Evolutionary conservation across 2,113 vertebrate genomes (phyloP).

Genomic region (Enhydra lutris): DNA sequence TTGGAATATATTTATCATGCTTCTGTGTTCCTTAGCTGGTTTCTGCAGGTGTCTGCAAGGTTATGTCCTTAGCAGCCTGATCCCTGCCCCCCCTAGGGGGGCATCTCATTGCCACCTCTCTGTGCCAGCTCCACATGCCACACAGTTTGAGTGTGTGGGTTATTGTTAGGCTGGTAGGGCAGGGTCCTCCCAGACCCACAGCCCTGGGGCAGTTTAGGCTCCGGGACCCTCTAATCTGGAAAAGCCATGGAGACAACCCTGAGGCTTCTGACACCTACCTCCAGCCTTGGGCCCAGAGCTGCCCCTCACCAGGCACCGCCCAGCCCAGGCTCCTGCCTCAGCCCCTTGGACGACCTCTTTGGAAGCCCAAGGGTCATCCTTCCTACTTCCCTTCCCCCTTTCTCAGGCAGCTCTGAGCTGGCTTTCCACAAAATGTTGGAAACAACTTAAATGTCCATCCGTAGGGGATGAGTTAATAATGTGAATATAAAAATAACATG

Average conservation of each 20-base stretch:
- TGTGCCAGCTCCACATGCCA: neutral
- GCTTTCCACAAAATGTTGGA: neutral
- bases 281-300: neutral
- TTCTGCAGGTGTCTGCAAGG: neutral
- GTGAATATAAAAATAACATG: neutral
- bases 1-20: neutral
- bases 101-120: neutral
- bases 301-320: neutral
- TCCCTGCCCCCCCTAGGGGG: neutral
- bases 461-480: neutral
- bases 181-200: neutral
- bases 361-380: neutral
- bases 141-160: neutral
- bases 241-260: neutral
- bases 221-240: neutral
- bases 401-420: neutral
- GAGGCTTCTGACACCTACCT: neutral
- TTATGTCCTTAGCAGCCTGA: neutral
- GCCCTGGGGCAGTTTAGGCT: neutral
- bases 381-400: neutral
- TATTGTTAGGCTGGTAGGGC: neutral
- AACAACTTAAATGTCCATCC: neutral
- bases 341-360: neutral
- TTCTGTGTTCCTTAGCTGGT: neutral
- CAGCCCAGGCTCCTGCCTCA: neutral